Base-by-base conservation (phyloP, 2,888 invertebrate species). In the Odontothrips loti region DNA sequence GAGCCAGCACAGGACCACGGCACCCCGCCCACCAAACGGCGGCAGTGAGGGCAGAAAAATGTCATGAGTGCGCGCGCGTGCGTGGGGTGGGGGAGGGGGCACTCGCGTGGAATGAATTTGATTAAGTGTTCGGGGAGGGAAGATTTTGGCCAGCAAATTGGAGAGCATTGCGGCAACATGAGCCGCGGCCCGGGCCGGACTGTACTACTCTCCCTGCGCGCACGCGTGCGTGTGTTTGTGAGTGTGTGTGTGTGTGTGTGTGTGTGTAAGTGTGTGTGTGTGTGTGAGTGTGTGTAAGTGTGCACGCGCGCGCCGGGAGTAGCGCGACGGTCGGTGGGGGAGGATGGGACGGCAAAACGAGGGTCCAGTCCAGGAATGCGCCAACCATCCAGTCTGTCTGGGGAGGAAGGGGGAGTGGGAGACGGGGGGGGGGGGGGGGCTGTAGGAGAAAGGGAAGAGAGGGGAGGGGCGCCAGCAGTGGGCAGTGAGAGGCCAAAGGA, bases 81-180 rank as follows among this genome's bases (percentile, higher is more conserved):
- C 23, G 68, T 6, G 68, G 68, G 11, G 23, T 9, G 27, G 23
- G 27, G 68, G 68, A 27, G 6, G 68, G 27, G 23, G 68, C 68
- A 75, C 23, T 75, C 68, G 68, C 68, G 68, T 23, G 68, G 68
- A 75, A 75, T 75, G 68, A 75, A 75, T 75, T 75, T 75, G 68
- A 75, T 75, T 75, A 75, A 75, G 68, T 75, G 68, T 75, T 75
- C 23, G 23, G 68, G 23, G 27, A 15, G n/a, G 68, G 68, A 75
- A 75, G 68, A 75, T 75, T 75, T 75, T 75, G 68, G 68, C 23
- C 68, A 75, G 68, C 68, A 75, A 75, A 75, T 75, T 75, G 68
- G 68, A 75, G 68, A 75, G 68, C 68, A 75, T 75, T 75, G 68
- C 68, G 68, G 68, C 68, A 75, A 27, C 68, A 75, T 75, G 68